These are phyloP conservation scores for Laterallus jamaicensis DNA, from an alignment of 2,113 vertebrate genomes.

Conservation along the genomic window DNA sequence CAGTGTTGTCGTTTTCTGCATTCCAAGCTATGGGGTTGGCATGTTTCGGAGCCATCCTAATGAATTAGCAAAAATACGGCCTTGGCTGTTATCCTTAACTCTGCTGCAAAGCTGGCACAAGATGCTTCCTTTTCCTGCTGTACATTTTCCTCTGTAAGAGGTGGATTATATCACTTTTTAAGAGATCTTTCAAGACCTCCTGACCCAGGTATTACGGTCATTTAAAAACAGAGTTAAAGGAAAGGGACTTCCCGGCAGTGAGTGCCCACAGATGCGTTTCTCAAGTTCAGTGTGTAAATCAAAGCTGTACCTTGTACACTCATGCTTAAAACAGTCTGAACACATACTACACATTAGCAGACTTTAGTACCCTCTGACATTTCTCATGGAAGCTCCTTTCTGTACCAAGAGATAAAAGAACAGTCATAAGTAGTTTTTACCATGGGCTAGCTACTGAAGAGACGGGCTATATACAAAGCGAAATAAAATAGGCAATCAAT, in stretches of 20 bases:
- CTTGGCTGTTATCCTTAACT: conserved; percentile 23
- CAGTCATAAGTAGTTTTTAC: background rate
- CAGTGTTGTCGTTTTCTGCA: conserved; percentile 34
- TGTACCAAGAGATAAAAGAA: background rate
- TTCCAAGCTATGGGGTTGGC: background rate
- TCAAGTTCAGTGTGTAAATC: background rate
- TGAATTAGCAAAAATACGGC: conserved; percentile 14
- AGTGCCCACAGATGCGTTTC: conserved; percentile 1
- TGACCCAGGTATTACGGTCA: background rate
- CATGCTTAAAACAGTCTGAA: background rate
- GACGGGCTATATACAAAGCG: background rate
- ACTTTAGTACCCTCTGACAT: background rate
- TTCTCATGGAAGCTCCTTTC: background rate
- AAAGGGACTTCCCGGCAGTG: background rate
- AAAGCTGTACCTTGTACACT: background rate
- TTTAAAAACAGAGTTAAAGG: background rate
- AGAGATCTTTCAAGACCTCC: background rate
- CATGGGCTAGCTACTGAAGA: background rate
- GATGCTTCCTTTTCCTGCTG: background rate
- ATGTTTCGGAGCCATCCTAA: background rate
- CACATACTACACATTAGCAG: background rate
- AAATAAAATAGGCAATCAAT: conserved; percentile 34
- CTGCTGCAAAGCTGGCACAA: background rate
- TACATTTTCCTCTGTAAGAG: background rate
- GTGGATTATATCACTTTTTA: background rate